These are phyloP conservation scores for Bovichtus diacanthus DNA, from an alignment of 2,797 vertebrate species.

Conservation along the genomic window DNA sequence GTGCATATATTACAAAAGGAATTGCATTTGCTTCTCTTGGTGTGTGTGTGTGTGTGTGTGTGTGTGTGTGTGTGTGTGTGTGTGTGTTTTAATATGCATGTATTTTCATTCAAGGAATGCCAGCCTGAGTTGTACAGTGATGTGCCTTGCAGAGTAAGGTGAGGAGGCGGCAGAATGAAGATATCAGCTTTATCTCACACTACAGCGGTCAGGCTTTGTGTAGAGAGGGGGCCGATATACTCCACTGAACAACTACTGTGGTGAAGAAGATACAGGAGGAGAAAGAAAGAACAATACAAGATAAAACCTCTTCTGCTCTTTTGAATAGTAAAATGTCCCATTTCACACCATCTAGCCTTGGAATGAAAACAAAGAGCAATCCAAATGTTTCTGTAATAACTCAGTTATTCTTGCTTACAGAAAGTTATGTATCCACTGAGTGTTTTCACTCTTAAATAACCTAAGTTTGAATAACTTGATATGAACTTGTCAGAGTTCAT, in stretches of 20 bases:
- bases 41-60: conserved; percentile 7
- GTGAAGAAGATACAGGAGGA: conserved; percentile 42
- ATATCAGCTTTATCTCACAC: conserved; percentile 78
- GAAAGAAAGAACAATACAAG: conserved; percentile 38
- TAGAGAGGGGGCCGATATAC: conserved; percentile 62
- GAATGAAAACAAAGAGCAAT: conserved; percentile 39
- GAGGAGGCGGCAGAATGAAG: conserved; percentile 72
- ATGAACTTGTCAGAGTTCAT: conserved; percentile 13
- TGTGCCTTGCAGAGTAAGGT: conserved; percentile 48
- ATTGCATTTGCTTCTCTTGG: conserved; percentile 55
- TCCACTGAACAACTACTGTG: conserved; percentile 71
- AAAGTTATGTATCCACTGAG: background rate
- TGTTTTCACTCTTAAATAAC: background rate
- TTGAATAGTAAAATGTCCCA: conserved; percentile 56
- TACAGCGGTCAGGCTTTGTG: conserved; percentile 74
- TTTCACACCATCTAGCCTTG: conserved; percentile 45
- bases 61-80: conserved; percentile 2
- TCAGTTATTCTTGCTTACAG: conserved; percentile 11
- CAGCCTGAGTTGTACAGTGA: conserved; percentile 43
- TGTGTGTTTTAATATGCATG: conserved; percentile 16
- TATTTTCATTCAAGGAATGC: conserved; percentile 41
- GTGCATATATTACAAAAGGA: conserved; percentile 70
- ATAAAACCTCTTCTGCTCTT: conserved; percentile 60
- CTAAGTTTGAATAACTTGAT: background rate
- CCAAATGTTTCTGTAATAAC: conserved; percentile 6